These are phyloP conservation scores for Leptatherina wallacei DNA, from an alignment of 2,797 vertebrate genomes.

Conservation along the genomic window DNA sequence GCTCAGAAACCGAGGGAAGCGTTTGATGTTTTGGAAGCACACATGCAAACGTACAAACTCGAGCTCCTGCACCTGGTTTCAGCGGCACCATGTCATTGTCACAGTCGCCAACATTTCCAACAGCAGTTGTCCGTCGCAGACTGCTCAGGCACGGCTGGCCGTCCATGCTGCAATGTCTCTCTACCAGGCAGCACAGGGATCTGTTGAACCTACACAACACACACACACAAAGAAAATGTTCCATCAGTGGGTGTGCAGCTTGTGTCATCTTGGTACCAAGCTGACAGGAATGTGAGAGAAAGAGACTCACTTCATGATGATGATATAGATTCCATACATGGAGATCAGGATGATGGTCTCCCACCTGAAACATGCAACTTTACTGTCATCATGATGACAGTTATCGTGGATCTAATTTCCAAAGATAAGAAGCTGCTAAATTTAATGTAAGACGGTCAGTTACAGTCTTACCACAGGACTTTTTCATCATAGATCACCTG, in stretches of 20 bases:
- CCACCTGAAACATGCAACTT: conserved; percentile 79
- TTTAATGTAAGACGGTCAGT: not conserved
- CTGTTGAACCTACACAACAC: conserved; percentile 79
- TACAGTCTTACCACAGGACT: conserved; percentile 81
- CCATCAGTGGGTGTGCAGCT: not conserved
- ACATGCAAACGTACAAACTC: conserved; percentile 28
- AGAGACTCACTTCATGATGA: conserved; percentile 84
- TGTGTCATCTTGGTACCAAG: not conserved
- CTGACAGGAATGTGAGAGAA: conserved; percentile 7
- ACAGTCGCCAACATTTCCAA: conserved; percentile 73
- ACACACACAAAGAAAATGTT: not conserved
- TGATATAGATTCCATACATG: conserved; percentile 85
- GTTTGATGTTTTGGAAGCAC: conserved; percentile 21
- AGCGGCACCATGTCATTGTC: conserved; percentile 84
- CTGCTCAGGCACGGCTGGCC: conserved; percentile 78
- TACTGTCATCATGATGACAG: not conserved
- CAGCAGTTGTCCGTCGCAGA: conserved; percentile 73
- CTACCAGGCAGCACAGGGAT: conserved; percentile 78
- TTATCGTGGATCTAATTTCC: not conserved
- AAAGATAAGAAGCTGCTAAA: not conserved
- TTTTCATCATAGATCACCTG: conserved; percentile 88
- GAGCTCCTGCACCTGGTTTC: conserved; percentile 76
- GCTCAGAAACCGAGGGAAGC: conserved; percentile 19
- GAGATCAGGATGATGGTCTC: conserved; percentile 84
- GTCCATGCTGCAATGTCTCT: conserved; percentile 74